Evolutionary conservation across 2,797 vertebrate species (phyloP), one percentile per base, ranked within the genome.

Genomic region (Hoplostethus atlanticus): DNA sequence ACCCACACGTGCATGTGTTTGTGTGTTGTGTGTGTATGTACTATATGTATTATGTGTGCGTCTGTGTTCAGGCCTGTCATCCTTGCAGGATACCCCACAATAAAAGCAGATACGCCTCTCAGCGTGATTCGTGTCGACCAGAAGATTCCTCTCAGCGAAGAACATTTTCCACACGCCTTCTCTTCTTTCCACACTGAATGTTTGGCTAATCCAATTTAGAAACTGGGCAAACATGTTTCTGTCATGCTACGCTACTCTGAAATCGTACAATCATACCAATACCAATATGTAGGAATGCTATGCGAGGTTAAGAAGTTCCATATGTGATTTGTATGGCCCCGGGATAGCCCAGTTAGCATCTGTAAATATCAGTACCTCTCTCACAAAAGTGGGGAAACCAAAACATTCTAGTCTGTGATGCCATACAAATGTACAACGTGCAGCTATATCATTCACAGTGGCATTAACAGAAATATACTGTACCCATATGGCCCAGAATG

Each of bases 121-220:
- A 86, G 86, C 48, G 52, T 78, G 86, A 90, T 87, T 86, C 76
- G 77, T 81, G 87, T 88, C 60, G 31, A 87, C 77, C 53, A 48
- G 67, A 85, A 80, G 79, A 87, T 86, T 87, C 58, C 74, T 88
- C 64, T 76, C 68, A 72, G 81, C 15, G 73, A 85, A 70, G 75
- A 86, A 68, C 62, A 76, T 87, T 87, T 87, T 87, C 68, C 75
- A 58, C 79, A 83, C 28, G 64, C 76, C 62, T 46, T 77, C 73
- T 76, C 60, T 62, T 58, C 74, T 82, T 59, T 79, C 79, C 81
- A 74, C 79, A 80, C 80, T 82, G 61, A 88, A 83, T 42, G 36
- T 85, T 83, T 81, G n/a, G 9, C 52, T 90, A 85, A 92, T 92
- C 87, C 73, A 89, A 85, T 90, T 92, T 81, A 48, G 68, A 79